Conservation (phyloP, 2,888 invertebrate genomes). For the Erebia epiphron region DNA sequence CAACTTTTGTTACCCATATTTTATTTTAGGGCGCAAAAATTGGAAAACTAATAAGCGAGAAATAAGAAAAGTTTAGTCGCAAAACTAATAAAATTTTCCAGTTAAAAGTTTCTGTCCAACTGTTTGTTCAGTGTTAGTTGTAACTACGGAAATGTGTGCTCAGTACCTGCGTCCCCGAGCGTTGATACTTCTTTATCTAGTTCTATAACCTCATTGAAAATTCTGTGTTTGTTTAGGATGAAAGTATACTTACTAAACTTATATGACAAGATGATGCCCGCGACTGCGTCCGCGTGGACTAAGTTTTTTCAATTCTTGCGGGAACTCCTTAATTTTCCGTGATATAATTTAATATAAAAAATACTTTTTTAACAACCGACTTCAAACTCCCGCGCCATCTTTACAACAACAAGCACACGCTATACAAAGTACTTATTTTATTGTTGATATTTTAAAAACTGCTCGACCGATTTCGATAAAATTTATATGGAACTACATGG, state of each 20-base stretch:
- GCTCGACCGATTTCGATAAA: no score
- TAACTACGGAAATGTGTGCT: conserved; percentile 36
- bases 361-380: no score
- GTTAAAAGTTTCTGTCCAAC: conserved; percentile 38
- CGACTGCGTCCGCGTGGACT: no score
- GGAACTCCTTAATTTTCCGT: no score
- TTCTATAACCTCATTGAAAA: conserved; percentile 8
- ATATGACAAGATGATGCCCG: not conserved
- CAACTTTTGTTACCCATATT: conserved; percentile 30
- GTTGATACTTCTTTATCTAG: conserved; percentile 11
- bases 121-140: conserved; percentile 35
- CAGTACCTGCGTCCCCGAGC: conserved; percentile 26
- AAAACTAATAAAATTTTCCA: conserved; percentile 43
- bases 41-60: conserved; percentile 37
- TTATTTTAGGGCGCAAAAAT: conserved; percentile 36
- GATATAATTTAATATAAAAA: no score
- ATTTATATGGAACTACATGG: no score
- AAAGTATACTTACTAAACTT: not conserved
- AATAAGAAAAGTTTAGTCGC: conserved; percentile 38
- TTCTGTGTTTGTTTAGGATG: conserved; percentile 16
- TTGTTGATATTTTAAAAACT: no score
- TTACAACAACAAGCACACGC: no score
- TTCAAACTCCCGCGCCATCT: no score
- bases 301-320: no score
- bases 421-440: no score